phyloP scores from a whole-genome alignment of 2,797 vertebrate species.

The Salmo trutta region DNA sequence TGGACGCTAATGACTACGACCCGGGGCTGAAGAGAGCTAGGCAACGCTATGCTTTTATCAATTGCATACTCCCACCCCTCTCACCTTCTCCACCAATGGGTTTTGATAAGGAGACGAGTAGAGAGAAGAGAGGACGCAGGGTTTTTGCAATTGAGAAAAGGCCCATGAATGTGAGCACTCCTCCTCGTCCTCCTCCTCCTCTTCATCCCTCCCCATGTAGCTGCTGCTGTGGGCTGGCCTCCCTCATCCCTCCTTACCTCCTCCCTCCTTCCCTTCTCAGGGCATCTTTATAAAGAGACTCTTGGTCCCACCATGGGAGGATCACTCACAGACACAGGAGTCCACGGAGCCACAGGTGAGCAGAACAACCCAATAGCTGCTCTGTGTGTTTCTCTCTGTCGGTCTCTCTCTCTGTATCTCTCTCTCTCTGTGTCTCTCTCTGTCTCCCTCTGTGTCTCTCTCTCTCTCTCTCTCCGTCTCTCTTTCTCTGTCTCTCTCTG shows the following conservation, averaged over 20 bases:
- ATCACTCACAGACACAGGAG: conserved; percentile 12
- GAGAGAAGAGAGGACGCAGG: too few species aligned
- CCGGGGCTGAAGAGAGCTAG: too few species aligned
- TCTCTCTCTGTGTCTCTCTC: not conserved
- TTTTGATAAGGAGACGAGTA: too few species aligned
- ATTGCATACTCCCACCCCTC: not conserved
- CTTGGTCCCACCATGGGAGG: conserved; percentile 17
- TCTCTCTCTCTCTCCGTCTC: not conserved
- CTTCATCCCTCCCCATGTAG: conserved; percentile 14
- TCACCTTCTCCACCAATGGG: not conserved
- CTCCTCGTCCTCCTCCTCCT: not conserved
- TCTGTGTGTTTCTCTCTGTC: not conserved
- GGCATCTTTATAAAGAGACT: conserved; percentile 47
- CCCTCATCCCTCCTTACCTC: not conserved
- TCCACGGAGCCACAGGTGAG: conserved; percentile 45
- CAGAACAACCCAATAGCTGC: not conserved
- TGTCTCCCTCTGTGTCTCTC: not conserved
- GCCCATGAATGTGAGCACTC: not conserved
- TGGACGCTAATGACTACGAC: too few species aligned
- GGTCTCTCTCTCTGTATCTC: not conserved
- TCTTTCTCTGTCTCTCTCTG: too few species aligned
- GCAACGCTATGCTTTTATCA: too few species aligned
- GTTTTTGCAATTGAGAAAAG: not conserved
- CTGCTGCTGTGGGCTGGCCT: conserved; percentile 42
- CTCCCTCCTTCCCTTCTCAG: not conserved